Evolutionary conservation across 2,113 vertebrate species (phyloP), one percentile per base, ranked within the genome.

Genomic region (Scomber colias): DNA sequence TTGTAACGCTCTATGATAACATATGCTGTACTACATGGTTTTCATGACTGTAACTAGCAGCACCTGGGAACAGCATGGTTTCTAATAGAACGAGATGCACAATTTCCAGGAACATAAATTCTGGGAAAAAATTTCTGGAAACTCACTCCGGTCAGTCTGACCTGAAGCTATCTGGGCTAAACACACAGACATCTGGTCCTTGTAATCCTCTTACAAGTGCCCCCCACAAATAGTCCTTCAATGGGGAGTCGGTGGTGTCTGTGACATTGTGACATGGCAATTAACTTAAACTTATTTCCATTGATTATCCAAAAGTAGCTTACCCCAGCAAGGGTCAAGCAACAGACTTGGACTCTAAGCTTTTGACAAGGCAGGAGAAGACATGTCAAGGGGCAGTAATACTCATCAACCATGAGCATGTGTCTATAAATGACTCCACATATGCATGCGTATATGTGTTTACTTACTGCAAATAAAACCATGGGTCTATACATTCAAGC

Each of bases 221-320:
- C 61, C 71, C 69, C 73, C 83, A 35, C 64, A 75, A 71, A 53
- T 71, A 79, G 78, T 62, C 44, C 31, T 85, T 27, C 85, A 70
- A 69, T 82, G 77, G 79, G 11, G 53, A 82, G 81, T 86, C 79
- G 67, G 67, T 89, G 85, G 78, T 83, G 64, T 89, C 71, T 90
- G 80, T 92, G 92, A 92, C 88, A 89, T 89, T 90, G 86, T 93
- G 90, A 92, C 92, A 90, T 82, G 65, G 90, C 85, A 90, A 90
- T 92, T 93, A 93, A 88, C 82, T 90, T 92, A 82, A 92, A 92
- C 89, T 87, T 83, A 70, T 86, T 82, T 92, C 77, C 70, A 88
- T 91, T 90, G 88, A 94, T 92, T 92, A 92, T 75, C 62, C 82
- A 84, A 90, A 95, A 93, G 90, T 84, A 89, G 86, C 79, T 93